phyloP scores from a whole-genome alignment of 2,113 vertebrate genomes.

The Mobula hypostoma region DNA sequence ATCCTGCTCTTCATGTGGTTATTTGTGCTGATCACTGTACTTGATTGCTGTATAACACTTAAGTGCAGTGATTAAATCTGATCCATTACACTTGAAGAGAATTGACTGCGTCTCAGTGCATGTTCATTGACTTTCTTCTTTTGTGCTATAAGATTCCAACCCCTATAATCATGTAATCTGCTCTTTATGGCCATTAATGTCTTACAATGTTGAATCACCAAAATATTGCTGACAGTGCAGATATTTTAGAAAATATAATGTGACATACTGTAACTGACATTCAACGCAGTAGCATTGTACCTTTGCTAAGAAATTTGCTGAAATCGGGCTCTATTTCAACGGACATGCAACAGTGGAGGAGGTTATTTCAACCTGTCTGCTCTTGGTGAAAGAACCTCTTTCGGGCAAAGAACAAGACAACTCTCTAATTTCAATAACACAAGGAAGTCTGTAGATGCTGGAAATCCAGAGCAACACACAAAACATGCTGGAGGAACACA shows the following conservation, averaged over 20 bases:
- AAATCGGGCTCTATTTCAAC: no score
- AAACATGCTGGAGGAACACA: no score
- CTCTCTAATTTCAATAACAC: no score
- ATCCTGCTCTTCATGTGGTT: background rate
- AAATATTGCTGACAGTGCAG: background rate
- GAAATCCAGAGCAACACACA: no score
- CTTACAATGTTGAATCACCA: background rate
- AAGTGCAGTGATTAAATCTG: background rate
- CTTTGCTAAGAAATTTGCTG: no score
- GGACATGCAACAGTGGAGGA: no score
- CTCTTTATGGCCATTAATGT: background rate
- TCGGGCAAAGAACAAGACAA: no score
- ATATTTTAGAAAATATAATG: background rate
- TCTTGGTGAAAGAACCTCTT: background rate
- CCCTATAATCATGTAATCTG: background rate
- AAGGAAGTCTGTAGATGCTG: no score
- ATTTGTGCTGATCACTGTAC: background rate
- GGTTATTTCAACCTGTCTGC: background rate
- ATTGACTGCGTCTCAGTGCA: background rate
- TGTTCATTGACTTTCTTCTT: background rate
- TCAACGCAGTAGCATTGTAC: background rate
- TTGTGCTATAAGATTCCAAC: background rate
- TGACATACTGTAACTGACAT: background rate
- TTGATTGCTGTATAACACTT: background rate
- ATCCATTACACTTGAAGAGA: slow-evolving; percentile 25